Base-by-base conservation (phyloP, 2,888 invertebrate species). In the Drosophila neotestacea region DNA sequence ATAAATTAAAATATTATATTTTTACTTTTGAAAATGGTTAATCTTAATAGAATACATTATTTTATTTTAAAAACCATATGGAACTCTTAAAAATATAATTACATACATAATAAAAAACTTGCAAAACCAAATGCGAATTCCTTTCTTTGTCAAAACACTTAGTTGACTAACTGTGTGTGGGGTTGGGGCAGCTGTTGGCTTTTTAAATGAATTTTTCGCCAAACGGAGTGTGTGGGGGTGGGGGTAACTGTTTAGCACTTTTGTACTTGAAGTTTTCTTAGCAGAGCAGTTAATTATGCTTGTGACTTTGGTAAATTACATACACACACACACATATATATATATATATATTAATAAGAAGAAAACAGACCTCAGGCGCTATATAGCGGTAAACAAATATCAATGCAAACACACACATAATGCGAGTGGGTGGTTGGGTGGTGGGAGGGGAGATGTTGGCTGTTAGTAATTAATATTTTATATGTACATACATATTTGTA, bases 251-350 rank as follows among this genome's bases (percentile, higher is more conserved):
- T 30, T 39, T 34, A 36, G 47, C 50, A 47, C 50, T 34, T 60
- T 50, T 58, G 36, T 36, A 36, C 28, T 44, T 39, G 30, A 48
- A 39, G n/a, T 54, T 39, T 54, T 28, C 38, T 27, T 6, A 59
- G 47, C 47, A 39, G 39, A n/a, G 68, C 75, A 85, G 83, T 85
- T 83, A 81, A 85, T 87, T 87, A 81, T 73, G 87, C 70, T 86
- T 77, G 68, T 52, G 68, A 72, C 77, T 85, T 44, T 51, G 63
- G 36, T 64, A 44, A 72, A 63, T 70, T 70, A 75, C 72, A 71
- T 27, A 59, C 5, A 39, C 30, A 50, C 22, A 58, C 9, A 41
- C 41, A 51, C 41, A 60, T 34, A 54, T 10, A 30, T 7, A 34
- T 22, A 4, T 46, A 38, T 22, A 11, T 13, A 47, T 11, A 58